phyloP scores from a whole-genome alignment of 2,888 invertebrate species.

The Dicyrtoma fusca region DNA sequence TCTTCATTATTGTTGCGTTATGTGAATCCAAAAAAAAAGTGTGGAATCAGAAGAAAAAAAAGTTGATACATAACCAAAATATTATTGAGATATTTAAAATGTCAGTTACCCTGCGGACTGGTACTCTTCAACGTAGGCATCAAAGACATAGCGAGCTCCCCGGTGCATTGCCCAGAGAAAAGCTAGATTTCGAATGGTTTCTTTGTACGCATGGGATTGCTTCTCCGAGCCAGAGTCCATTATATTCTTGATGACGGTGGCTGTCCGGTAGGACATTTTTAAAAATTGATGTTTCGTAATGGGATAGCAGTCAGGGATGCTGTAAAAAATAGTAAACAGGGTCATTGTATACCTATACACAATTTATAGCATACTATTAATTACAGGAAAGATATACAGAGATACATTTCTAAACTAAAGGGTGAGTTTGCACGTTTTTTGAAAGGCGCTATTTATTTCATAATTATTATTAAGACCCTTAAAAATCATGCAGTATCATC shows the following conservation, averaged over 20 bases:
- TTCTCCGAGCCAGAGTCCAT: constrained; percentile 47
- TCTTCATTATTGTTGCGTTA: background rate
- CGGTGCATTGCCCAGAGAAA: constrained; percentile 58
- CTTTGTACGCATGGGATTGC: constrained; percentile 51
- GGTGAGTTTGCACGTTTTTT: too few relatives aligned
- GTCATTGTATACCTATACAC: too few relatives aligned
- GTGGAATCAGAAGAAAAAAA: background rate
- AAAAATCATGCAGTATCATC: too few relatives aligned
- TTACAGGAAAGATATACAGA: too few relatives aligned
- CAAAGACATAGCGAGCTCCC: constrained; percentile 57
- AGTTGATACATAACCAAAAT: background rate
- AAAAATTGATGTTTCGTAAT: constrained; percentile 54
- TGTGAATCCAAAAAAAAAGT: background rate
- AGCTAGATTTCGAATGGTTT: constrained; percentile 57
- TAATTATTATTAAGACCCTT: too few relatives aligned
- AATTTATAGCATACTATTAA: too few relatives aligned
- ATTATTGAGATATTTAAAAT: background rate
- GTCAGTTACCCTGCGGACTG: constrained; percentile 50
- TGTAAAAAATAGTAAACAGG: constrained; percentile 31
- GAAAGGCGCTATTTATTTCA: too few relatives aligned
- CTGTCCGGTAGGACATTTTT: constrained; percentile 52
- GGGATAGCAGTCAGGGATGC: constrained; percentile 55
- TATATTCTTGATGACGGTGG: constrained; percentile 50
- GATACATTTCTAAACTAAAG: too few relatives aligned
- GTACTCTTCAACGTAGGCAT: constrained; percentile 57